phyloP scores from a whole-genome alignment of 2,797 vertebrate species.

The Muscicapa striata region DNA sequence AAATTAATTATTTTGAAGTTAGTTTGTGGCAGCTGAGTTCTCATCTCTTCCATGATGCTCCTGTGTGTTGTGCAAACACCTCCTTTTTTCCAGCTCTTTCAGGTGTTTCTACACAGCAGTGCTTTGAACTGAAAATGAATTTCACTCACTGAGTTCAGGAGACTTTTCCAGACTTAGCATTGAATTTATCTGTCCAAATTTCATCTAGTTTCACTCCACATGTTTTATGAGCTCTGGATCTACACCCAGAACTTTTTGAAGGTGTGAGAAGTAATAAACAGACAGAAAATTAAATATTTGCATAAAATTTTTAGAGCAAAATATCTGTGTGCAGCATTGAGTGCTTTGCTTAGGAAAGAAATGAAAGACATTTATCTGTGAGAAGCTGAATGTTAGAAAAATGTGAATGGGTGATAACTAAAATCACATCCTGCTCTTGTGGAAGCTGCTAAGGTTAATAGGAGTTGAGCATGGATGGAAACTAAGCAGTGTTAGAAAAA shows the following conservation, averaged over 20 bases:
- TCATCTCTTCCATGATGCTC: neutral
- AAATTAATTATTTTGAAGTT: neutral
- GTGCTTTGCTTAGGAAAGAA: neutral
- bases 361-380: neutral
- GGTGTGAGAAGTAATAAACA: neutral
- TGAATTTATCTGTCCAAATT: neutral
- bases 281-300: neutral
- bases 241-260: neutral
- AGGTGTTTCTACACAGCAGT: neutral
- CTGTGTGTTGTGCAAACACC: neutral
- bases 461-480: neutral
- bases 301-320: neutral
- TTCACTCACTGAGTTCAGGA: accelerated
- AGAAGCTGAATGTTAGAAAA: neutral
- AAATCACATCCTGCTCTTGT: neutral
- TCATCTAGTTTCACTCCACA: neutral
- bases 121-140: neutral
- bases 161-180: neutral
- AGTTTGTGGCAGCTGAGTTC: neutral
- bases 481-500: neutral
- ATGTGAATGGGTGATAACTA: accelerated
- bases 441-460: neutral
- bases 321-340: neutral
- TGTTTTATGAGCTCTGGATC: neutral
- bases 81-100: neutral